Percentiles rank a stretch among this genome's conserved stretches.
phyloP scores from a whole-genome alignment of 2,888 invertebrate species.

The Diarsia dahlii region DNA sequence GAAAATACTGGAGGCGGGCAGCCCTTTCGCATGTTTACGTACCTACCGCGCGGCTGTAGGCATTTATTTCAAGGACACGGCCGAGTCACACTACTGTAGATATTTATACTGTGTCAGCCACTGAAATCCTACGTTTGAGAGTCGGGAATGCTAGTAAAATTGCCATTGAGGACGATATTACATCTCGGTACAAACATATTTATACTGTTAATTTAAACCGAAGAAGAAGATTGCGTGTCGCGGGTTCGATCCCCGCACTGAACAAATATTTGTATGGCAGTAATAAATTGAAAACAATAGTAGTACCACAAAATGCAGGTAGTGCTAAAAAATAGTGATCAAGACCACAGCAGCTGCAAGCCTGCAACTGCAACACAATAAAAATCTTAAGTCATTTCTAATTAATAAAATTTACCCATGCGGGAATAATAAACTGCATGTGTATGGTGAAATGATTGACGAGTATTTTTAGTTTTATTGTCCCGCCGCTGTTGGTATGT shows the following conservation, averaged over 20 bases:
- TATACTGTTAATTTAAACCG: too few species aligned
- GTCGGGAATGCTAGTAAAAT: background rate
- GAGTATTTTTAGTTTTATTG: slow-evolving; percentile 48
- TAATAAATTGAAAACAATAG: background rate
- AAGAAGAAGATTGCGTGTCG: too few species aligned
- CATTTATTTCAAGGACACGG: too few species aligned
- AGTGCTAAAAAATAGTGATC: background rate
- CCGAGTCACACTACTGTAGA: too few species aligned
- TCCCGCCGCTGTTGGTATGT: slow-evolving; percentile 40
- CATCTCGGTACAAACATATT: background rate
- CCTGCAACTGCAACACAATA: too few species aligned
- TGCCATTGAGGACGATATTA: background rate
- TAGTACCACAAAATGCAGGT: slow-evolving; percentile 7
- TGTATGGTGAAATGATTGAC: slow-evolving; percentile 31
- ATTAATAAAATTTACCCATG: slow-evolving; percentile 22
- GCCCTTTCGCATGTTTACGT: too few species aligned
- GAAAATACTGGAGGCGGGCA: too few species aligned
- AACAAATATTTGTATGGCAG: too few species aligned
- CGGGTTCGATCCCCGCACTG: too few species aligned
- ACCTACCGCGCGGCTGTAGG: too few species aligned
- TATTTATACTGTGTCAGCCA: too few species aligned
- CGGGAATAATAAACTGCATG: slow-evolving; percentile 19
- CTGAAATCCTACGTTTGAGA: background rate
- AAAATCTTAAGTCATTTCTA: background rate
- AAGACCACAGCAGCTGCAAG: background rate